phyloP scores from a whole-genome alignment of 2,113 vertebrate species.

The Anoplopoma fimbria region DNA sequence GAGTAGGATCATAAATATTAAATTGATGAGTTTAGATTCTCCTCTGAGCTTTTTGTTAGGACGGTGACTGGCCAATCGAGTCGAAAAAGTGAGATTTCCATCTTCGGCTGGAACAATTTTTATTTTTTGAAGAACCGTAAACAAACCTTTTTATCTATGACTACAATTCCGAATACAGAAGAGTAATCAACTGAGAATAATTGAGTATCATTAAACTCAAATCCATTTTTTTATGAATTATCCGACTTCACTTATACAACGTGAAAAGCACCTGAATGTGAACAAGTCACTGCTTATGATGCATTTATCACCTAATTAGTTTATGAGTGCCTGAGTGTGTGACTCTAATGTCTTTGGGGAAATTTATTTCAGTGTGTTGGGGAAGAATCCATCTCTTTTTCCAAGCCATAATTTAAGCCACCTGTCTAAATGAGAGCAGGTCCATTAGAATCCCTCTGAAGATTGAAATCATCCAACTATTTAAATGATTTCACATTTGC shows the following conservation, averaged over 20 bases:
- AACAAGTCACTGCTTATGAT: slow-evolving; percentile 11
- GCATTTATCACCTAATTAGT: slow-evolving; percentile 4
- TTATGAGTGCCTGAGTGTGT: slow-evolving; percentile 8
- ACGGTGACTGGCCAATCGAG: not conserved
- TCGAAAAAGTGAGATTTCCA: not conserved
- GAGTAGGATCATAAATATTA: slow-evolving; percentile 28
- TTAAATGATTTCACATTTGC: slow-evolving; percentile 10
- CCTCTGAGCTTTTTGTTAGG: not conserved
- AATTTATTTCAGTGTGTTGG: slow-evolving; percentile 17
- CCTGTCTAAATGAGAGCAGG: slow-evolving; percentile 11
- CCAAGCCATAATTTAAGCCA: not conserved
- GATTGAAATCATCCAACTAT: slow-evolving; percentile 12
- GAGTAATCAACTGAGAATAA: not conserved
- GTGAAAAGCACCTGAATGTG: slow-evolving; percentile 15
- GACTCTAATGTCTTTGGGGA: not conserved
- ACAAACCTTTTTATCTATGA: not conserved
- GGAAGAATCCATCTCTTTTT: not conserved
- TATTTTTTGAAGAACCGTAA: not conserved
- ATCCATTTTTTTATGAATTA: not conserved
- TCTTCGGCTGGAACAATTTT: not conserved
- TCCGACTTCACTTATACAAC: not conserved
- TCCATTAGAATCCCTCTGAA: slow-evolving; percentile 5
- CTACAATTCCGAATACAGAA: not conserved
- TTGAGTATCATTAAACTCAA: not conserved
- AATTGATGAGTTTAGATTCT: slow-evolving; percentile 15